Evolutionary conservation across 2,113 vertebrate species (phyloP).

Genomic region (Callipepla californica): DNA sequence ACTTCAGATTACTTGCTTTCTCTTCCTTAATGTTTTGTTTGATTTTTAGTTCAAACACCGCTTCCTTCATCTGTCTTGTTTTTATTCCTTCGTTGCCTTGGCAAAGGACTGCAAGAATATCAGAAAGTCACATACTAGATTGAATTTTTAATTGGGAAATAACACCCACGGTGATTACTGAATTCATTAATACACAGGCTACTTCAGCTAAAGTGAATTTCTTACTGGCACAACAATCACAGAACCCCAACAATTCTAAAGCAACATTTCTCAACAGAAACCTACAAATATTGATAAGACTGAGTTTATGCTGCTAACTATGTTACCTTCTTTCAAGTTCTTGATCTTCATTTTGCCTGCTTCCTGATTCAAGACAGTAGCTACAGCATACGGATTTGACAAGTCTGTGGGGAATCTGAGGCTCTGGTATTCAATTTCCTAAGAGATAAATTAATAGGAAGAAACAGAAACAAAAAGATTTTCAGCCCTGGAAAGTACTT

Average conservation of each 20-base stretch:
- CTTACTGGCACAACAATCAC: neutral
- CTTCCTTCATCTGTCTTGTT: constrained; percentile 86
- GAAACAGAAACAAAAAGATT: neutral
- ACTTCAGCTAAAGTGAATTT: neutral
- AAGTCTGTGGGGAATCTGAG: constrained; percentile 77
- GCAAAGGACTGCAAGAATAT: constrained; percentile 67
- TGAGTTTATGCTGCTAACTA: neutral
- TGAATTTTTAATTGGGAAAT: neutral
- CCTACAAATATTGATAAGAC: neutral
- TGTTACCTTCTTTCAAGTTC: constrained; percentile 85
- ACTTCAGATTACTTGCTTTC: constrained; percentile 80
- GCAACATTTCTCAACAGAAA: neutral
- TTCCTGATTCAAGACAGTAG: constrained; percentile 87
- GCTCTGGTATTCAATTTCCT: constrained; percentile 78
- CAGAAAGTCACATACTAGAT: constrained; percentile 1
- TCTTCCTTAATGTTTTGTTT: constrained; percentile 79
- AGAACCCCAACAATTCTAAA: neutral
- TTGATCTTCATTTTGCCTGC: constrained; percentile 83
- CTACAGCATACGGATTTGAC: constrained; percentile 85
- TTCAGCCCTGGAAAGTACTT: neutral
- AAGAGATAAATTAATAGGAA: constrained; percentile 25
- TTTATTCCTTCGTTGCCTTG: constrained; percentile 63
- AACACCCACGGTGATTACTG: neutral
- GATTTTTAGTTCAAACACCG: constrained; percentile 84
- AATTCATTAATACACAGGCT: neutral